These are phyloP conservation scores for Artemia sinica DNA, from an alignment of 2,888 invertebrate species.

Conservation along the genomic window DNA sequence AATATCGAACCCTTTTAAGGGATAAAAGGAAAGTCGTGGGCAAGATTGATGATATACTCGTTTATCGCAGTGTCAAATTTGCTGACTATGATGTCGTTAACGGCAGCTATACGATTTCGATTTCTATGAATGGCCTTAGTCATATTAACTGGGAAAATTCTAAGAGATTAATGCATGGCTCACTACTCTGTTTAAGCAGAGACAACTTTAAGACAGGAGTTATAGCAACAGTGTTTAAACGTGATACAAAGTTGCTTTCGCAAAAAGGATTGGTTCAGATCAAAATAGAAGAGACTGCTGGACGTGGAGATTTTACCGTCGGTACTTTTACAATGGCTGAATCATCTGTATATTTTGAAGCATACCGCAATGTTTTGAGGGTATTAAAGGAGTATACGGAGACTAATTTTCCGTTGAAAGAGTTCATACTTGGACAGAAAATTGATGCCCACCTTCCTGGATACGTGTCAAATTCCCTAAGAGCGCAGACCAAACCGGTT, in stretches of 20 bases:
- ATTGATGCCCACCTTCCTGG: constrained; percentile 30
- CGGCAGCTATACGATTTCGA: constrained; percentile 24
- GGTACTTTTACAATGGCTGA: constrained; percentile 48
- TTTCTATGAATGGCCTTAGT: constrained; percentile 29
- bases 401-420: constrained; percentile 46
- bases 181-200: constrained; percentile 50
- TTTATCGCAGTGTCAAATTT: constrained; percentile 25
- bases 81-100: constrained; percentile 22
- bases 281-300: constrained; percentile 24
- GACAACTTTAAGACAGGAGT: constrained; percentile 49
- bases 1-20: constrained; percentile 30
- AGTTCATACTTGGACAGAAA: constrained; percentile 44
- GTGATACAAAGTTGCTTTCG: constrained; percentile 36
- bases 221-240: constrained; percentile 48
- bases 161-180: constrained; percentile 50
- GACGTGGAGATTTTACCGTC: constrained; percentile 25
- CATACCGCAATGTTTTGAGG: constrained; percentile 53
- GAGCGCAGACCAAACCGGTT: background rate
- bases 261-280: constrained; percentile 39
- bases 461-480: constrained; percentile 29
- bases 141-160: constrained; percentile 35
- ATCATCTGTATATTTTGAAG: constrained; percentile 61
- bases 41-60: constrained; percentile 22
- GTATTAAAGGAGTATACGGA: constrained; percentile 43
- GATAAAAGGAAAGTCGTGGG: too few relatives aligned